Conservation (phyloP, 2,888 invertebrate species). For the Drosophila robusta region DNA sequence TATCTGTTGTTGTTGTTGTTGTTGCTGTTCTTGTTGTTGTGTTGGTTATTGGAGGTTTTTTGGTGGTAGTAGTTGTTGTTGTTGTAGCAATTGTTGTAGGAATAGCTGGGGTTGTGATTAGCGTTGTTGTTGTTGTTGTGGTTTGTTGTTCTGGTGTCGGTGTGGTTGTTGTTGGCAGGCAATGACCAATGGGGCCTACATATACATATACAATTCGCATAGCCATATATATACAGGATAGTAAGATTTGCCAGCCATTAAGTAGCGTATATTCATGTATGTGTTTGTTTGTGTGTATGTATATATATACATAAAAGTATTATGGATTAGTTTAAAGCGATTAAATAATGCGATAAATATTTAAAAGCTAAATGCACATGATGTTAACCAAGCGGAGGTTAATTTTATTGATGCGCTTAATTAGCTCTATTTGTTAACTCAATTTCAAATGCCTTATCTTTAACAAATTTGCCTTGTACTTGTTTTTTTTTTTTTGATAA, state of each 20-base stretch:
- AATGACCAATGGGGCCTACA: slow-evolving; percentile 85
- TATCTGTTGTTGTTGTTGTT: slow-evolving; percentile 51
- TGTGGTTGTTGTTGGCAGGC: slow-evolving; percentile 82
- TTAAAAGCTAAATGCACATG: slow-evolving; percentile 2
- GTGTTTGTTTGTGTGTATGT: slow-evolving; percentile 2
- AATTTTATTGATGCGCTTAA: not conserved
- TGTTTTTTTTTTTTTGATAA: too few relatives aligned
- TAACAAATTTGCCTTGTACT: too few relatives aligned
- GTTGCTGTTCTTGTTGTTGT: slow-evolving; percentile 33
- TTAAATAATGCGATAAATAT: slow-evolving; percentile 4
- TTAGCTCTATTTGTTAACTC: not conserved
- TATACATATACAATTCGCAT: slow-evolving; percentile 22
- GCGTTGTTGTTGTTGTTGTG: slow-evolving; percentile 47
- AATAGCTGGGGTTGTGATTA: slow-evolving; percentile 48
- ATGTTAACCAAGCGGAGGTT: slow-evolving; percentile 1
- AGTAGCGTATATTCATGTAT: not conserved
- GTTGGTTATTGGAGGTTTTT: slow-evolving; percentile 45
- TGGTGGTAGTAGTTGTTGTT: slow-evolving; percentile 45
- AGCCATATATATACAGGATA: slow-evolving; percentile 34
- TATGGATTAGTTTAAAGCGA: slow-evolving; percentile 44
- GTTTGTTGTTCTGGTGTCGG: slow-evolving; percentile 67
- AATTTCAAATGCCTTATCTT: too few relatives aligned
- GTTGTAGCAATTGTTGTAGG: slow-evolving; percentile 50
- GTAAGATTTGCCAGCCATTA: slow-evolving; percentile 25
- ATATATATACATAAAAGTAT: slow-evolving; percentile 24